phyloP scores from a whole-genome alignment of 2,888 invertebrate genomes.

The Pachliopta kotzebuea region DNA sequence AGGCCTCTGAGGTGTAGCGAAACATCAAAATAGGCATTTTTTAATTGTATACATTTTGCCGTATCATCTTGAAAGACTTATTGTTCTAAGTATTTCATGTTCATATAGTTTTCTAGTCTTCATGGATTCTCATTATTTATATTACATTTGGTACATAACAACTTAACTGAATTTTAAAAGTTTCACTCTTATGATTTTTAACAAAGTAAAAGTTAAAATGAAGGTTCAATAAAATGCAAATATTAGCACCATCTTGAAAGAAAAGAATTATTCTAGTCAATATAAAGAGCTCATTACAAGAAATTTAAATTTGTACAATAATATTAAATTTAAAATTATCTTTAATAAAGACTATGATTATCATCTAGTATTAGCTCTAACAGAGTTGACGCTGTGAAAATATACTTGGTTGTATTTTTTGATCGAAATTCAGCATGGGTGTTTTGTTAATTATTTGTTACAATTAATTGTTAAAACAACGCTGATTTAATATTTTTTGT shows the following conservation, averaged over 20 bases:
- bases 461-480: constrained; percentile 73
- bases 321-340: neutral
- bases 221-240: neutral
- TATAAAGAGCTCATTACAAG: constrained; percentile 17
- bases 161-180: constrained; percentile 54
- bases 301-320: constrained; percentile 15
- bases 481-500: constrained; percentile 70
- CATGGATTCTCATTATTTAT: constrained; percentile 77
- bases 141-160: constrained; percentile 60
- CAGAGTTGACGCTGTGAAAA: constrained; percentile 66
- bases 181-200: constrained; percentile 53
- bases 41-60: constrained; percentile 67
- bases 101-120: constrained; percentile 79
- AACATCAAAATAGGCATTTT: constrained; percentile 73
- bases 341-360: constrained; percentile 9
- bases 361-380: constrained; percentile 19
- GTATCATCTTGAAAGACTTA: constrained; percentile 78
- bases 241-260: neutral
- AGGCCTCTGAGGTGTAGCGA: constrained; percentile 62
- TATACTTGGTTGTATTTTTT: constrained; percentile 71
- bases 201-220: constrained; percentile 39
- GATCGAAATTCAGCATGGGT: constrained; percentile 74
- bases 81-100: constrained; percentile 78
- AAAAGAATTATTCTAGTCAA: constrained; percentile 12
- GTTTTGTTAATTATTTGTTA: constrained; percentile 70